These are phyloP conservation scores for Mycteria americana DNA, from an alignment of 2,797 vertebrate genomes.

Conservation along the genomic window DNA sequence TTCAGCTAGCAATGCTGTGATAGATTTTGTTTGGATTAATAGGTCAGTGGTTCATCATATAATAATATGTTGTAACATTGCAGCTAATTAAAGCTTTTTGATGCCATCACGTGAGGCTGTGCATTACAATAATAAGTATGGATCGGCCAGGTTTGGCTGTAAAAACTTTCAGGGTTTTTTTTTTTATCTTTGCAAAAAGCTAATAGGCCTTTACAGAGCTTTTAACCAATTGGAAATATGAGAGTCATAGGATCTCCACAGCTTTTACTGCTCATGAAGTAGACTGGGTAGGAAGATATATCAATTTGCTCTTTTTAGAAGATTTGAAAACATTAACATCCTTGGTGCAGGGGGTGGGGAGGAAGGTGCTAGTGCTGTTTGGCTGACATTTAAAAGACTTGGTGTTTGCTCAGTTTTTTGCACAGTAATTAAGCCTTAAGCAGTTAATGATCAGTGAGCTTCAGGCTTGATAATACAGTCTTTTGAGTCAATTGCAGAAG, in stretches of 20 bases:
- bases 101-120: not conserved
- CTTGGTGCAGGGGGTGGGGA: not conserved
- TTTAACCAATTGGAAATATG: not conserved
- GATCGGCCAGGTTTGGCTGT: not conserved
- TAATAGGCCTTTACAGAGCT: not conserved
- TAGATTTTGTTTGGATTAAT: not conserved
- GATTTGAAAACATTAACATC: not conserved
- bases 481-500: not conserved
- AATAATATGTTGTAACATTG: not conserved
- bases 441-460: not conserved
- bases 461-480: not conserved
- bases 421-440: not conserved
- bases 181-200: not conserved
- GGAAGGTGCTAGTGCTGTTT: not conserved
- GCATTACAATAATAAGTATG: not conserved
- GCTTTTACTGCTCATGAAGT: not conserved
- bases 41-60: not conserved
- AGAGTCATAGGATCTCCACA: not conserved
- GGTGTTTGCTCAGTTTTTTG: not conserved
- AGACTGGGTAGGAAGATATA: not conserved
- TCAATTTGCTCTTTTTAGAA: not conserved
- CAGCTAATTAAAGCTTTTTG: not conserved
- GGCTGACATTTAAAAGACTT: not conserved
- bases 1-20: not conserved
- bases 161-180: not conserved